These are phyloP conservation scores for Bombus impatiens DNA, from an alignment of 1,140 invertebrate genomes.

Conservation along the genomic window DNA sequence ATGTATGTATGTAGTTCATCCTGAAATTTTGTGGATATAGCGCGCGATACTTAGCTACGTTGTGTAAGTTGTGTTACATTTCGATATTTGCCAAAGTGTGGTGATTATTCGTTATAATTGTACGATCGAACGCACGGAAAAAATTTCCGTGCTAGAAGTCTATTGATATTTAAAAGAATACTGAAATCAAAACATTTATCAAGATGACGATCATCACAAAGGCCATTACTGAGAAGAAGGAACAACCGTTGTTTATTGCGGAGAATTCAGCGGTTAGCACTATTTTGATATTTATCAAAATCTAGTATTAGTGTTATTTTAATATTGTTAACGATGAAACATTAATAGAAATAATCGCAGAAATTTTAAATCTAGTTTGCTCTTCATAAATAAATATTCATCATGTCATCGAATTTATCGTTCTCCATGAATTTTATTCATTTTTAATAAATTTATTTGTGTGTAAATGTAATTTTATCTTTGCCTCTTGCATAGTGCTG, in stretches of 20 bases:
- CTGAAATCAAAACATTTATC: constrained; percentile 12
- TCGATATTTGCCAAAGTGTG: background rate
- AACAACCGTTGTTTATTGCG: constrained; percentile 84
- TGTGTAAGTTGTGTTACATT: background rate
- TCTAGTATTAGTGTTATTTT: background rate
- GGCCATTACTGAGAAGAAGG: constrained; percentile 86
- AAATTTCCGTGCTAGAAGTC: background rate
- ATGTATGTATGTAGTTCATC: constrained; percentile 51
- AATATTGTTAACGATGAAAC: background rate
- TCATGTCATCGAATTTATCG: background rate
- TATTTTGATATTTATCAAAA: background rate
- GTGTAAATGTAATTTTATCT: background rate
- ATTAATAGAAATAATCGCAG: background rate
- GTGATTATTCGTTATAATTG: background rate
- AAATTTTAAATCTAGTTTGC: background rate
- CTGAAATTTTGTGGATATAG: constrained; percentile 10
- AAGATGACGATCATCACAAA: constrained; percentile 88
- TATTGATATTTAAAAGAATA: background rate
- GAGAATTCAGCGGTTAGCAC: constrained; percentile 75
- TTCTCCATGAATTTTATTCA: background rate
- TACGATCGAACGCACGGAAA: background rate
- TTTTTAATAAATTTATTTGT: background rate
- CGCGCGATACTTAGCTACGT: background rate
- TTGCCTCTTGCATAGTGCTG: background rate
- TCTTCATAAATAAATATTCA: background rate